These are phyloP conservation scores for Struthidea cinerea DNA, from an alignment of 2,113 vertebrate species.

Conservation along the genomic window DNA sequence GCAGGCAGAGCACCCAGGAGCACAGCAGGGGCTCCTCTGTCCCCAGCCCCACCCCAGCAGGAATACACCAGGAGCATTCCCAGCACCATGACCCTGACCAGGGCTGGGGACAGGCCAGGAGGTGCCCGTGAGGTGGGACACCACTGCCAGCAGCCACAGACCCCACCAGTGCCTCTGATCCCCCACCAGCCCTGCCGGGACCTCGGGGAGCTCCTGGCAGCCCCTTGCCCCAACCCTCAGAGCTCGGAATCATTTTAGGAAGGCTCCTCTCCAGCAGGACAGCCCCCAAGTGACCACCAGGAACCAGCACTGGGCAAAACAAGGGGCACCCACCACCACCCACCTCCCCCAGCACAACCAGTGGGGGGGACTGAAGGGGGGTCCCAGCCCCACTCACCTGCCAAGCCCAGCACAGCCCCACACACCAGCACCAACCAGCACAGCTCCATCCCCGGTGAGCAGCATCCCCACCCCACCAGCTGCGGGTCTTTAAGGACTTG, in stretches of 20 bases:
- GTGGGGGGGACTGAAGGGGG: accelerated
- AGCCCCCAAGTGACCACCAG: neutral
- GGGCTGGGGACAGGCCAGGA: neutral
- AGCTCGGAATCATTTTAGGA: neutral
- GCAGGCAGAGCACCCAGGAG: neutral
- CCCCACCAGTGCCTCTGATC: neutral
- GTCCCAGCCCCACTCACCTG: neutral
- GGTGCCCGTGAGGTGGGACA: neutral
- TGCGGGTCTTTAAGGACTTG: neutral
- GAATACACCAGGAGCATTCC: neutral
- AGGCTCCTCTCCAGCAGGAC: neutral
- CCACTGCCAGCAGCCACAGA: neutral
- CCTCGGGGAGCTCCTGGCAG: neutral
- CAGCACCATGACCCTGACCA: neutral
- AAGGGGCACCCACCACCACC: neutral
- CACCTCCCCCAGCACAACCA: neutral
- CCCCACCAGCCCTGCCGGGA: neutral
- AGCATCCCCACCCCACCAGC: neutral
- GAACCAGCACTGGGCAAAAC: neutral
- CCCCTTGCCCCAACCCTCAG: neutral
- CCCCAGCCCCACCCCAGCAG: neutral
- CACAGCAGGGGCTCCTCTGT: neutral
- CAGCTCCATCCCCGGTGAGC: neutral
- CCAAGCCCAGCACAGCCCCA: neutral
- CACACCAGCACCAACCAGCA: neutral